Conservation (phyloP, 2,113 vertebrate species). For the Cromileptes altivelis region DNA sequence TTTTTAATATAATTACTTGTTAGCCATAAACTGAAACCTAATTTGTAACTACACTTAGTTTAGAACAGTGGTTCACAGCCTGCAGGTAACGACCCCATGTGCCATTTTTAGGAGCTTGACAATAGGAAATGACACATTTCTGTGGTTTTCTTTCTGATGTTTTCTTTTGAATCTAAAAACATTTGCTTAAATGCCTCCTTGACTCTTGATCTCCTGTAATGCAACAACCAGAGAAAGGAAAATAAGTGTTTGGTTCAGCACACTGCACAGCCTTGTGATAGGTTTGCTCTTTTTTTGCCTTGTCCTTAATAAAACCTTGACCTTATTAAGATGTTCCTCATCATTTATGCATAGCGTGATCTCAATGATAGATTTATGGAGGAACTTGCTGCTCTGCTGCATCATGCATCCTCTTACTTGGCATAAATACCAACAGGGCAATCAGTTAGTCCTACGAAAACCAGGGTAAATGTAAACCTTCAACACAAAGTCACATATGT, state of each 20-base stretch:
- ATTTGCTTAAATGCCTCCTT: not conserved
- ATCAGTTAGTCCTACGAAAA: not conserved
- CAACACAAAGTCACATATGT: not conserved
- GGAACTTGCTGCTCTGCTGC: not conserved
- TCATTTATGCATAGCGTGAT: not conserved
- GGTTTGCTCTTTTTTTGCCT: not conserved
- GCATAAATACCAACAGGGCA: not conserved
- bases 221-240: not conserved
- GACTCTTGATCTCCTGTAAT: not conserved
- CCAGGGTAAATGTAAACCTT: not conserved
- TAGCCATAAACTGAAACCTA: not conserved
- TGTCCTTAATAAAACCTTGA: conserved; percentile 8
- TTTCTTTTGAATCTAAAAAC: not conserved
- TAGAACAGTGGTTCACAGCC: not conserved
- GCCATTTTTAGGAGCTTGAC: not conserved
- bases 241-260: not conserved
- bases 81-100: not conserved
- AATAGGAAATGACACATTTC: no score
- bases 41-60: not conserved
- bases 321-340: not conserved
- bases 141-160: not conserved
- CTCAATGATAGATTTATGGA: not conserved
- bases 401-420: not conserved
- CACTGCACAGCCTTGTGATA: no score
- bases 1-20: not conserved